Conservation (phyloP, 2,113 vertebrate genomes). For the Pholis gunnellus region DNA sequence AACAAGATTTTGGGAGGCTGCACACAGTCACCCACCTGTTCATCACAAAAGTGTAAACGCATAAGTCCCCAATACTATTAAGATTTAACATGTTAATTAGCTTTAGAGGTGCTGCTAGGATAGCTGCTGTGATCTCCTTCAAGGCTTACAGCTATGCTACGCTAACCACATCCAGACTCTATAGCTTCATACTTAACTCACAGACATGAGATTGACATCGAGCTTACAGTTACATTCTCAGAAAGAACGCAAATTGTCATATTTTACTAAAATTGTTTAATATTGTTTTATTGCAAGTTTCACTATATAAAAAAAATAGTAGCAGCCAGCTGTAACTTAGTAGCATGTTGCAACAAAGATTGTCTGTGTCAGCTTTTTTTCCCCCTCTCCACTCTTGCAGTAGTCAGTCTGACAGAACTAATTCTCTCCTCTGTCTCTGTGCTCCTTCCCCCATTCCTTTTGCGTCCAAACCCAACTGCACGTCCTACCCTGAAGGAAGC, state of each 20-base stretch:
- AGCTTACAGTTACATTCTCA: background rate
- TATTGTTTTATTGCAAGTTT: background rate
- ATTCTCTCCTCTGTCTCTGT: constrained; percentile 44
- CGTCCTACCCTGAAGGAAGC: constrained; percentile 78
- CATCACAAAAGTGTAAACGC: background rate
- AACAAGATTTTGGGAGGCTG: background rate
- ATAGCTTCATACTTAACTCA: background rate
- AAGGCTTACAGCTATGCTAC: background rate
- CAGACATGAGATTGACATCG: background rate
- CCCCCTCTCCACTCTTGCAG: constrained; percentile 7
- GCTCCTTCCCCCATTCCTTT: constrained; percentile 48
- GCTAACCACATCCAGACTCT: background rate
- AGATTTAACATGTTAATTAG: background rate
- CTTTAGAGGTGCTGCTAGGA: background rate
- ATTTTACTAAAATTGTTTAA: background rate
- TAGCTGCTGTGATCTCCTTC: background rate
- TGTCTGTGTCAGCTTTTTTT: constrained; percentile 17
- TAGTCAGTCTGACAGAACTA: constrained; percentile 36
- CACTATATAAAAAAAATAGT: background rate
- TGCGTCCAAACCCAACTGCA: constrained; percentile 50
- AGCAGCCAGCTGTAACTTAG: constrained; percentile 21
- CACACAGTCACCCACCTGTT: background rate
- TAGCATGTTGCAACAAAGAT: constrained; percentile 44
- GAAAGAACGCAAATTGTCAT: background rate
- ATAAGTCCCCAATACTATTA: no score